Evolutionary conservation across 2,113 vertebrate species (phyloP).

Genomic region (Panurus biarmicus): DNA sequence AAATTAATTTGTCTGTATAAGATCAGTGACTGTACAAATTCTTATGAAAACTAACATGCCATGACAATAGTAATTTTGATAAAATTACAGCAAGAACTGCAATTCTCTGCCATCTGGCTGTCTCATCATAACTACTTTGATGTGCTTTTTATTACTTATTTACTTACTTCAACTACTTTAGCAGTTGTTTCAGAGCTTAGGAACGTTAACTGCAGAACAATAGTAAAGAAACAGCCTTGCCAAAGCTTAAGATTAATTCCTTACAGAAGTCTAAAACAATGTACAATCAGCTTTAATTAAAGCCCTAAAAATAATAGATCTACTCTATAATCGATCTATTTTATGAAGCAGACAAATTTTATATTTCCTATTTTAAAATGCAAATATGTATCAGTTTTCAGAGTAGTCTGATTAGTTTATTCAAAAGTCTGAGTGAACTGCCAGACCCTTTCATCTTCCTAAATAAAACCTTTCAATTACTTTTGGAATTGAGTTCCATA

Average conservation of each 20-base stretch:
- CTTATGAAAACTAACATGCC: conserved; percentile 82
- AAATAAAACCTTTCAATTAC: conserved; percentile 11
- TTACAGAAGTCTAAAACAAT: background rate
- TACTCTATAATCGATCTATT: background rate
- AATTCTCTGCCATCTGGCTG: conserved; percentile 79
- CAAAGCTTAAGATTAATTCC: background rate
- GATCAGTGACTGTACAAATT: conserved; percentile 81
- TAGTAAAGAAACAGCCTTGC: conserved; percentile 28
- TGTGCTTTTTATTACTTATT: conserved; percentile 77
- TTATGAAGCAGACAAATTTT: background rate
- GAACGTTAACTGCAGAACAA: conserved; percentile 31
- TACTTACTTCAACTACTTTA: conserved; percentile 72
- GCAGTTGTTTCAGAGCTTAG: conserved; percentile 50
- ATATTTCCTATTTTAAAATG: conserved; percentile 22
- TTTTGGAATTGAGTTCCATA: conserved; percentile 18
- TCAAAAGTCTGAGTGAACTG: background rate
- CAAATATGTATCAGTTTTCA: background rate
- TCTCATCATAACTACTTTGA: conserved; percentile 77
- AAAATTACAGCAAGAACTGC: conserved; percentile 78
- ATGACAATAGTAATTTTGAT: conserved; percentile 85
- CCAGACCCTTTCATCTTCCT: background rate
- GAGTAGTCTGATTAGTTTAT: background rate
- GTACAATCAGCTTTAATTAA: background rate
- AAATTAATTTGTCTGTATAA: conserved; percentile 84
- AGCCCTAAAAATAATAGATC: background rate